Evolutionary conservation across 2,797 vertebrate genomes (phyloP).

Genomic region (Manis pentadactyla): DNA sequence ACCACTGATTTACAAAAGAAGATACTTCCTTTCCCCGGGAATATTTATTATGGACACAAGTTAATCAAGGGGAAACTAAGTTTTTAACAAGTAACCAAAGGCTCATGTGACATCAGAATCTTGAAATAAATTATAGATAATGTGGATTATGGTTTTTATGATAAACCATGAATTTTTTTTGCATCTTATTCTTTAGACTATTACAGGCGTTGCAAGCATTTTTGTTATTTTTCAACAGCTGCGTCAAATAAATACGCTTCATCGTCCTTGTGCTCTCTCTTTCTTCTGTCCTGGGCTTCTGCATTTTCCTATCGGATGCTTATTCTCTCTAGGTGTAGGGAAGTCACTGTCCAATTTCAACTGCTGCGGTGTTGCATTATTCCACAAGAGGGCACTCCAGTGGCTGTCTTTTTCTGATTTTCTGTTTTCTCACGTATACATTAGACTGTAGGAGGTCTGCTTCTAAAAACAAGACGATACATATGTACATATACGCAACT

Average conservation of each 20-base stretch:
- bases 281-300: neutral
- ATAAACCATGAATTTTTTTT: neutral
- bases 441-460: neutral
- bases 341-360: neutral
- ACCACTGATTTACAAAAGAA: neutral
- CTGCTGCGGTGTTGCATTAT: neutral
- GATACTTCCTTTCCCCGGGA: neutral
- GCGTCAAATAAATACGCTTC: neutral
- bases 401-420: constrained; percentile 31
- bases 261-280: neutral
- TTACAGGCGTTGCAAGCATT: neutral
- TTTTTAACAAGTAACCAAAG: constrained; percentile 29
- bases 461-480: neutral
- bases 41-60: neutral
- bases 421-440: neutral
- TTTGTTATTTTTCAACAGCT: neutral
- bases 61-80: constrained; percentile 2
- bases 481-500: neutral
- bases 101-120: neutral
- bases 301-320: neutral
- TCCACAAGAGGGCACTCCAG: constrained; percentile 74
- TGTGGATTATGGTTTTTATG: neutral
- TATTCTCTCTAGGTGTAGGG: neutral
- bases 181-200: neutral
- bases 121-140: neutral